Percentiles rank a stretch among this genome's conserved stretches.
Conservation (phyloP, 2,113 vertebrate genomes). For the Erpornis zantholeuca region DNA sequence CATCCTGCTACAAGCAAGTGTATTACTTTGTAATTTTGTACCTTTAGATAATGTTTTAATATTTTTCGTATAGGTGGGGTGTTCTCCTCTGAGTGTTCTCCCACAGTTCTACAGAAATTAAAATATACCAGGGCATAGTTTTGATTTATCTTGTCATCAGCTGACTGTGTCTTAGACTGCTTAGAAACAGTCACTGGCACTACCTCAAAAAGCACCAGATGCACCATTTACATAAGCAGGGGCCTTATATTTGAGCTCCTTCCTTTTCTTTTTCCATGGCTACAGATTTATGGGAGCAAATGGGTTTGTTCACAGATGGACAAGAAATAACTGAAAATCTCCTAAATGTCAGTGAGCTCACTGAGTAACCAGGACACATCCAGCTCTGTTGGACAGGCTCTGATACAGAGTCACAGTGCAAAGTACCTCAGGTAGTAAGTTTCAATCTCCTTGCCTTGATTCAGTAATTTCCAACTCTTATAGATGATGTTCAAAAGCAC, state of each 20-base stretch:
- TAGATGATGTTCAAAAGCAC: background rate
- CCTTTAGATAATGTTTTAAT: background rate
- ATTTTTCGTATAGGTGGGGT: background rate
- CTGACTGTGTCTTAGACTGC: background rate
- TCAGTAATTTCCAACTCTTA: background rate
- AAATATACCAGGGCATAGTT: background rate
- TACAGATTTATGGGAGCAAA: background rate
- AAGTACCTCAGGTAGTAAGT: background rate
- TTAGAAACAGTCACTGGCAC: constrained; percentile 21
- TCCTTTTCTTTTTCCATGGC: background rate
- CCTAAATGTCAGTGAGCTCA: background rate
- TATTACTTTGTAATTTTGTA: background rate
- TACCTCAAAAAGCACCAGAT: constrained; percentile 7
- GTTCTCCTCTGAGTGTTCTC: background rate
- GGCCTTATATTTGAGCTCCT: background rate
- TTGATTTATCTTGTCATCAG: background rate
- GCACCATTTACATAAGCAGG: constrained; percentile 18
- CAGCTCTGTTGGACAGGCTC: background rate
- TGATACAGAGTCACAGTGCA: background rate
- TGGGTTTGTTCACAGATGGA: background rate
- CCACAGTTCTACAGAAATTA: background rate
- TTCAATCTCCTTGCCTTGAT: background rate
- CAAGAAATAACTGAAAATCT: background rate
- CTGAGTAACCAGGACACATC: background rate
- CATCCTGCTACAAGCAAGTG: background rate